Evolutionary conservation across 2,888 invertebrate species (phyloP).

Genomic region (Acrobasis consociella): DNA sequence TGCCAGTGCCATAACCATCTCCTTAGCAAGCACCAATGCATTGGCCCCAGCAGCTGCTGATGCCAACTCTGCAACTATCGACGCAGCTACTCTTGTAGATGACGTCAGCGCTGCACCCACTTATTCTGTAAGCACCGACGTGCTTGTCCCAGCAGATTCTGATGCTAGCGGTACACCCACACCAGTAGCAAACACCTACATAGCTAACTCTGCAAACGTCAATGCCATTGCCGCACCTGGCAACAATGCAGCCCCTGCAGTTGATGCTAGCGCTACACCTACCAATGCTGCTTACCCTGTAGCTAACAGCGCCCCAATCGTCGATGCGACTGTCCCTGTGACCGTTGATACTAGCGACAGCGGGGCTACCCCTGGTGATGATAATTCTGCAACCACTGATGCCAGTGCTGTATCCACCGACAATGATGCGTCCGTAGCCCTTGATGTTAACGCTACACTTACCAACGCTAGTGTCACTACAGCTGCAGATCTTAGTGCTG

Average conservation of each 20-base stretch:
- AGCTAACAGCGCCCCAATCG: too few relatives aligned
- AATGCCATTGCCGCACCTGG: too few relatives aligned
- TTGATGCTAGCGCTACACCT: neutral
- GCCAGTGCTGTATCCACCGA: too few relatives aligned
- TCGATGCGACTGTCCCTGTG: neutral
- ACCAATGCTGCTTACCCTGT: neutral
- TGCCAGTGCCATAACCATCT: neutral
- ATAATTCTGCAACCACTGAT: too few relatives aligned
- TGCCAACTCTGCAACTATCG: slow-evolving; percentile 8
- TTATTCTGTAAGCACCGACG: neutral
- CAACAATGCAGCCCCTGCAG: neutral
- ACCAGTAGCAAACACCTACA: neutral
- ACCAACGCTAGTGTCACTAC: neutral
- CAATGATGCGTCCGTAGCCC: neutral
- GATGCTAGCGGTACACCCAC: too few relatives aligned
- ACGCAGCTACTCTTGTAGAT: neutral
- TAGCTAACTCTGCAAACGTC: neutral
- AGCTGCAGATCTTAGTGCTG: neutral
- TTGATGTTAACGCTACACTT: neutral
- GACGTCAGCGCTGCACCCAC: too few relatives aligned
- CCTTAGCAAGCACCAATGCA: neutral
- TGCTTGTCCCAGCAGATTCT: neutral
- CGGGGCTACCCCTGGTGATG: neutral
- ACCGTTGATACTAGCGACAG: neutral
- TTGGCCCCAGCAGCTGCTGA: neutral